These are phyloP conservation scores for Zoanthus gigantus DNA, from an alignment of 92 coral and sea anemone genomes.

Conservation along the genomic window DNA sequence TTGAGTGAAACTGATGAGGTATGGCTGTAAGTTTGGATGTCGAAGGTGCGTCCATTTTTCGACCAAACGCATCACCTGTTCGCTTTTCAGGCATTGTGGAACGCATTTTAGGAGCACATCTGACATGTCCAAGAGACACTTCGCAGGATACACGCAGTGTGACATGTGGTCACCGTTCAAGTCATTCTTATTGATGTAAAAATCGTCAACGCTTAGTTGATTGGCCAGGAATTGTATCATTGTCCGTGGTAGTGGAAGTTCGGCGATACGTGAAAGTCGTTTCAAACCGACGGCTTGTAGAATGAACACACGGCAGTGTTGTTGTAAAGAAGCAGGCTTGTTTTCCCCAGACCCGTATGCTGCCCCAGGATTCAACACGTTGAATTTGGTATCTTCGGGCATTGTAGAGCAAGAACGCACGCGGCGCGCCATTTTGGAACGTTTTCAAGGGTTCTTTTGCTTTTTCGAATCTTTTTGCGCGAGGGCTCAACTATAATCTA, in stretches of 20 bases:
- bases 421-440: slow-evolving; percentile 78
- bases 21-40: slow-evolving; percentile 85
- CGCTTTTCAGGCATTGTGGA: slow-evolving; percentile 75
- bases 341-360: slow-evolving; percentile 42
- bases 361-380: slow-evolving; percentile 75
- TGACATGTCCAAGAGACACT: slow-evolving; percentile 94
- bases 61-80: slow-evolving; percentile 74
- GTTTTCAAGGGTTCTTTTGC: neutral
- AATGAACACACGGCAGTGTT: slow-evolving; percentile 86
- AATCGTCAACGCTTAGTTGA: slow-evolving; percentile 87
- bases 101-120: slow-evolving; percentile 89
- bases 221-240: slow-evolving; percentile 85
- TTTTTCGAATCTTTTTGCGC: slow-evolving; percentile 15
- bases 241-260: slow-evolving; percentile 91
- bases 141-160: slow-evolving; percentile 95
- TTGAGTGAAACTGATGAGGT: slow-evolving; percentile 74
- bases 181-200: slow-evolving; percentile 87
- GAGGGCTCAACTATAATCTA: neutral
- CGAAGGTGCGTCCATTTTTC: slow-evolving; percentile 77
- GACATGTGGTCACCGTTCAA: slow-evolving; percentile 82
- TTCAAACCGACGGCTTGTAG: slow-evolving; percentile 91
- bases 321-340: slow-evolving; percentile 70
- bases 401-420: slow-evolving; percentile 78
- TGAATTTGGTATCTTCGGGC: slow-evolving; percentile 71
- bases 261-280: slow-evolving; percentile 83